Evolutionary conservation across 2,113 vertebrate genomes (phyloP).

Genomic region (Gobio gobio): DNA sequence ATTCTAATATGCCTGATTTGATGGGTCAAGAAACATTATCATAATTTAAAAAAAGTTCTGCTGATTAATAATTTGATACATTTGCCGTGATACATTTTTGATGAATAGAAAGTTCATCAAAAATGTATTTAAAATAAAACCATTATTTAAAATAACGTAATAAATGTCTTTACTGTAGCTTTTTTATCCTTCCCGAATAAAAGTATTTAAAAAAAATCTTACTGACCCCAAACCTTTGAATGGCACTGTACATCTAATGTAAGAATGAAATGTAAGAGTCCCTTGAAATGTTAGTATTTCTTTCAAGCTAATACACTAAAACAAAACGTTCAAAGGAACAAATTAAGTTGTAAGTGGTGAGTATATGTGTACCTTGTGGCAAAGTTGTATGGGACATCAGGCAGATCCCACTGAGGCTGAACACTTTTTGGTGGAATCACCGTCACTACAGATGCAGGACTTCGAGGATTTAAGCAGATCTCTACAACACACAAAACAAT

Average conservation of each 20-base stretch:
- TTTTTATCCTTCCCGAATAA: neutral
- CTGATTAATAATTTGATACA: neutral
- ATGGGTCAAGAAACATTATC: neutral
- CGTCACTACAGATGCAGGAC: conserved; percentile 80
- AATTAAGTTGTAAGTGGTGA: neutral
- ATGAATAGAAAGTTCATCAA: neutral
- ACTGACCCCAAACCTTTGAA: neutral
- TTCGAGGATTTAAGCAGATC: conserved; percentile 84
- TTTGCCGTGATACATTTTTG: neutral
- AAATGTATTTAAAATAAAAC: no score
- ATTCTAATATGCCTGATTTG: neutral
- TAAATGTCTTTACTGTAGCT: neutral
- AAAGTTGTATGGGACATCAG: conserved; percentile 84
- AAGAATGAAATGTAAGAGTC: neutral
- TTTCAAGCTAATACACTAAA: neutral
- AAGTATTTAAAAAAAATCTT: neutral
- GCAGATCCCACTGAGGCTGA: conserved; percentile 85
- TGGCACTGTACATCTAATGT: neutral
- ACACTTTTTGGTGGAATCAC: conserved; percentile 84
- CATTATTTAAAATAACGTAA: no score
- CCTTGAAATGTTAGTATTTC: neutral
- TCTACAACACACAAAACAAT: conserved; percentile 70
- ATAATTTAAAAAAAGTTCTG: neutral
- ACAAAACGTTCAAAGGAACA: neutral
- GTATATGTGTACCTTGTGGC: conserved; percentile 78